Percentiles rank a stretch among this genome's conserved stretches.
These are phyloP conservation scores for Noctua pronuba DNA, from an alignment of 2,888 invertebrate genomes.

Conservation along the genomic window DNA sequence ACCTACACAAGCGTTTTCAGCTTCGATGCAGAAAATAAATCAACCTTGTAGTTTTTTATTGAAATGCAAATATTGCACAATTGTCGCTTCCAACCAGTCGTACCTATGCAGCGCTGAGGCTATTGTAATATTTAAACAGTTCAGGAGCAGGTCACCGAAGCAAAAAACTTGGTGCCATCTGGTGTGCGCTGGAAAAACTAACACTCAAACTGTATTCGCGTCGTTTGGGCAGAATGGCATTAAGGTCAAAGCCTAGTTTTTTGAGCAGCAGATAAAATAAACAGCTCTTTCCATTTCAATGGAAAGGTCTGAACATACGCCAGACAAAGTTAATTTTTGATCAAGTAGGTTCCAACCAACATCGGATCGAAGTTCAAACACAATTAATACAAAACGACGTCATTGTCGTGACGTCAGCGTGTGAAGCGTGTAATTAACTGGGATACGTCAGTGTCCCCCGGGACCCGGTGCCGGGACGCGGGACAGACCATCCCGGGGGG, in stretches of 20 bases:
- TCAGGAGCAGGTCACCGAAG: constrained; percentile 34
- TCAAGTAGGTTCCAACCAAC: constrained; percentile 32
- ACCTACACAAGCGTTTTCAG: background rate
- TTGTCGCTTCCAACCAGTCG: background rate
- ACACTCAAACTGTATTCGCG: background rate
- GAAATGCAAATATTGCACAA: constrained; percentile 8
- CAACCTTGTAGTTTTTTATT: constrained; percentile 1
- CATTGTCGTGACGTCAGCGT: constrained; percentile 68
- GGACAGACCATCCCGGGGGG: constrained; percentile 47
- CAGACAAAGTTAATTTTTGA: constrained; percentile 39
- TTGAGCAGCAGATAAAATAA: constrained; percentile 15
- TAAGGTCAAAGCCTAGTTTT: constrained; percentile 55
- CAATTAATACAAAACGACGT: constrained; percentile 65
- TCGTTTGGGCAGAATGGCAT: constrained; percentile 12
- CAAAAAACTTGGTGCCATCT: constrained; percentile 39
- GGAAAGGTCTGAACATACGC: background rate
- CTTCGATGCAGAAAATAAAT: background rate
- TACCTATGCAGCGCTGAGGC: constrained; percentile 11
- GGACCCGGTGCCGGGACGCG: constrained; percentile 36
- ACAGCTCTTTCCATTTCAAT: constrained; percentile 39
- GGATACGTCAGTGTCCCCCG: constrained; percentile 55
- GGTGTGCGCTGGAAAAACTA: constrained; percentile 42
- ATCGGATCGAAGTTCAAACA: constrained; percentile 53
- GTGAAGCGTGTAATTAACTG: constrained; percentile 73
- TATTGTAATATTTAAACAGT: constrained; percentile 51